Evolutionary conservation across 35 echinoderm and acorn worm genomes (phyloP), one percentile per base, ranked within the genome.

Genomic region (Chiridota heheva): DNA sequence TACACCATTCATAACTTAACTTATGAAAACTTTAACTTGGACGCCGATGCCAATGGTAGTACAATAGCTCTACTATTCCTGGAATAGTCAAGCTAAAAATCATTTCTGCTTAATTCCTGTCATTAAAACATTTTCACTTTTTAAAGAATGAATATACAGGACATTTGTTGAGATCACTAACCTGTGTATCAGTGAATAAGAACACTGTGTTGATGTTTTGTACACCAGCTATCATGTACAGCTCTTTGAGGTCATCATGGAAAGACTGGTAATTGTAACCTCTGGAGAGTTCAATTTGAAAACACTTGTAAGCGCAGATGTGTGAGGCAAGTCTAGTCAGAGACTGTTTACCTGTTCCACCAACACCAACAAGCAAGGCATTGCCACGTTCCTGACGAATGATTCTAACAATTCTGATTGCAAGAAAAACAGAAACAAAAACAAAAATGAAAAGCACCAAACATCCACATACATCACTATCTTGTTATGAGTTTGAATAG

Each of bases 131-230:
- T n/a, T n/a, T n/a, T n/a, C n/a, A n/a, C n/a, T n/a, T n/a, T n/a
- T n/a, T n/a, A n/a, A n/a, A n/a, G n/a, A n/a, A n/a, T n/a, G n/a
- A n/a, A n/a, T n/a, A n/a, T n/a, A n/a, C n/a, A n/a, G n/a, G n/a
- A n/a, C n/a, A n/a, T n/a, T n/a, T n/a, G n/a, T n/a, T n/a, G n/a
- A n/a, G n/a, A n/a, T n/a, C n/a, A 18, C 15, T 36, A 22, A 96
- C 92, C 88, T 97, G 94, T 72, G 94, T 97, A 53, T 97, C 94
- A 27, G 94, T 97, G 60, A 97, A 97, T 22, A 97, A 62, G 69
- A 97, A 97, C 41, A 97, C 94, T 18, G 94, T 97, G 35, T 97
- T 90, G 29, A 80, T 63, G 58, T 91, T 88, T 40, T 91, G 67
- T 2, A 97, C 94, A 35, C 94, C 94, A 26, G 94, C 94, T 56